Percentiles rank a stretch among this genome's conserved stretches.
Conservation (phyloP, 2,113 vertebrate species). For the Leucopternis melanops region DNA sequence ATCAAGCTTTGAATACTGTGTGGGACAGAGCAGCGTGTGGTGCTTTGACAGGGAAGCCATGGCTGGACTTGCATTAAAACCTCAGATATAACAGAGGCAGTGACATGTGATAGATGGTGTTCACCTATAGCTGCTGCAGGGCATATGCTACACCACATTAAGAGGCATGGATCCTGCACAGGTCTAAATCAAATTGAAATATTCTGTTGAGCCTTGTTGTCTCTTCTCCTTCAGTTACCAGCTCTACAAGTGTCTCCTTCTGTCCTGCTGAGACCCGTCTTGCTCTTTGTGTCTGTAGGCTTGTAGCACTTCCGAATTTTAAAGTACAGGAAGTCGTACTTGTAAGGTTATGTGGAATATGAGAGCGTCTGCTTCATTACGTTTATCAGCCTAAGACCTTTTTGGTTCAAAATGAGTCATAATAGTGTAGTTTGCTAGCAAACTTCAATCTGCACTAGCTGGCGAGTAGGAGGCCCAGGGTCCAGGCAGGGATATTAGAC, state of each 20-base stretch:
- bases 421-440: background rate
- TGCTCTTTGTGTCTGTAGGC: background rate
- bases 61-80: background rate
- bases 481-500: background rate
- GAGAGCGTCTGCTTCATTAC: background rate
- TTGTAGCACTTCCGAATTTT: background rate
- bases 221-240: background rate
- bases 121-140: background rate
- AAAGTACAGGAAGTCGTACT: background rate
- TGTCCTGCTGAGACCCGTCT: background rate
- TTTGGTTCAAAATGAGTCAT: background rate
- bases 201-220: background rate
- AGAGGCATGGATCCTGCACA: background rate
- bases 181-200: background rate
- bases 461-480: background rate
- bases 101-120: background rate
- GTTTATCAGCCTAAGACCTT: background rate
- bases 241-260: background rate
- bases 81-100: background rate
- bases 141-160: background rate
- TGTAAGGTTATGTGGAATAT: background rate
- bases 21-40: background rate
- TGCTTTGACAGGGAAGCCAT: background rate
- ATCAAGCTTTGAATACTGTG: background rate
- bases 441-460: background rate